A percentile compares a stretch with the other conserved stretches of the same genome.
Evolutionary conservation across 2,113 vertebrate species (phyloP).

Genomic region (Todiramphus chloris): DNA sequence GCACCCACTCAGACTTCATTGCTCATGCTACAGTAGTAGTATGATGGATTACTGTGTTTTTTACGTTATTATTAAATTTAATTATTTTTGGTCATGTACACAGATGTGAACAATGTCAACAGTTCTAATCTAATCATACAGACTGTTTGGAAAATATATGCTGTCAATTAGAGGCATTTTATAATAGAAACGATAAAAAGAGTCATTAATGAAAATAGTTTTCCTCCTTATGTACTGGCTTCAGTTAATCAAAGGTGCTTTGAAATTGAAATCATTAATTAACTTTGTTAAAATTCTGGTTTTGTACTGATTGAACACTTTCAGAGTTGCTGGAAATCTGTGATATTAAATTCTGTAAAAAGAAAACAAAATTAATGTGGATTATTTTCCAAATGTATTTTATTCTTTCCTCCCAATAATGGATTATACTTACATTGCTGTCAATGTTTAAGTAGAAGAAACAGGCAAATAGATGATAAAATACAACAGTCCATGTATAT

Average conservation of each 20-base stretch:
- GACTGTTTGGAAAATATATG: constrained; percentile 68
- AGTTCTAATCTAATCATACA: constrained; percentile 73
- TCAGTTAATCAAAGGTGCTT: constrained; percentile 74
- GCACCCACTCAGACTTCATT: constrained; percentile 15
- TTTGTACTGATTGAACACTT: constrained; percentile 56
- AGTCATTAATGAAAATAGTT: constrained; percentile 72
- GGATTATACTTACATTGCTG: background rate
- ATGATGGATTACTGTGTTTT: constrained; percentile 71
- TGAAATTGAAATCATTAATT: constrained; percentile 76
- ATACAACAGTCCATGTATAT: background rate
- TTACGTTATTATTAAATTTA: constrained; percentile 73
- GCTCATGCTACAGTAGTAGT: background rate
- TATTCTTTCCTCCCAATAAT: background rate
- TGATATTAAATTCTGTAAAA: constrained; percentile 44
- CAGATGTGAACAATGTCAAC: constrained; percentile 64
- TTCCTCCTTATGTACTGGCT: constrained; percentile 34
- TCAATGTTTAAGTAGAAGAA: background rate
- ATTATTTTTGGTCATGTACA: constrained; percentile 72
- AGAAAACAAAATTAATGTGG: background rate
- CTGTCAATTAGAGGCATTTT: constrained; percentile 73
- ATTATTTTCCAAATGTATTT: background rate
- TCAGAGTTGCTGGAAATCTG: constrained; percentile 27
- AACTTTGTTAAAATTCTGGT: constrained; percentile 23
- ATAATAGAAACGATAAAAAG: constrained; percentile 69
- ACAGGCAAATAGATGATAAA: background rate